Evolutionary conservation across 2,888 invertebrate genomes (phyloP), one percentile per base, ranked within the genome.

Genomic region (Chloromyia formosa): DNA sequence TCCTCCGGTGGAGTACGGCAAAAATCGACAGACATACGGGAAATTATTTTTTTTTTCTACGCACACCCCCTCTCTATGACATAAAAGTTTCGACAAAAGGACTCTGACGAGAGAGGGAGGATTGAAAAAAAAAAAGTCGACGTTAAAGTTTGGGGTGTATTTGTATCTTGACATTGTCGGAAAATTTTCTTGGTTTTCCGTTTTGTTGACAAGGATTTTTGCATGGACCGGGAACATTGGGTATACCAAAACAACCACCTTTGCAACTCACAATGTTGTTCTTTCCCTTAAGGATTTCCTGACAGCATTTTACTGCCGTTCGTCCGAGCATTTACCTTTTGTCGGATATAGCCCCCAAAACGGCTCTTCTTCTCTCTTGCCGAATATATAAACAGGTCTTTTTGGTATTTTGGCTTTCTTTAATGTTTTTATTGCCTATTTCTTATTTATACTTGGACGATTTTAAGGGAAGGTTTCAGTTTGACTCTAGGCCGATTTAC

Each of bases 401-500:
- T 35, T 66, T 22, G 66, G 35, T n/a, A 49, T 66, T 66, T 35
- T 49, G 66, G 45, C 45, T 66, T 66, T 66, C 22, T 66, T 66
- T 45, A 49, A 45, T 66, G 66, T 66, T 66, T 66, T 66, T 66
- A 66, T 66, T 66, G 66, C 40, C 40, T 23, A 40, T 62, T 62
- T 62, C 40, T 66, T 66, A 66, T 66, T 49, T 49, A 66, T 66
- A 49, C 20, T 66, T 49, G 27, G 27, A 35, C 27, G 27, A 35
- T 49, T 49, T 66, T n/a, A 66, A 45, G 49, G 49, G 66, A 66
- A 35, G 7, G 27, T 35, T 66, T 66, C 45, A 45, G n/a, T 22
- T 20, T 3, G 66, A 14, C 45, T 66, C 45, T 66, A 66, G 45
- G 66, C 1, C 20, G 66, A 66, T 66, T 66, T 66, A 45, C n/a